Evolutionary conservation across 2,113 vertebrate species (phyloP).

Genomic region (Burhinus oedicnemus): DNA sequence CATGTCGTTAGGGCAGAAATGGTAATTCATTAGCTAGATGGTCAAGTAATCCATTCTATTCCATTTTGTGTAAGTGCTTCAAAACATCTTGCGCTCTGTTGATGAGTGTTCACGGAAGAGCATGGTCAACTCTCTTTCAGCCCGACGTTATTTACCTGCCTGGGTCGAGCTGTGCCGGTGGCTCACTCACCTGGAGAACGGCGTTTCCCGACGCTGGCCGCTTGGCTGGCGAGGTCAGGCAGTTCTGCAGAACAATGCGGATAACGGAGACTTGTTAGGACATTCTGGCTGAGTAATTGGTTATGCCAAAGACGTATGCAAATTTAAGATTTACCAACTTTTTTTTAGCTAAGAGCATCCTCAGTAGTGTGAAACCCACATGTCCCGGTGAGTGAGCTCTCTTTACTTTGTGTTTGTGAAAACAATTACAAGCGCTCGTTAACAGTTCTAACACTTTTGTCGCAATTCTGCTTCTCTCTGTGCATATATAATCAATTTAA

Average conservation of each 20-base stretch:
- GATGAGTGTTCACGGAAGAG: fast-evolving
- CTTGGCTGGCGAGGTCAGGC: not conserved
- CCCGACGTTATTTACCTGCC: fast-evolving
- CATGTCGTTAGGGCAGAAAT: not conserved
- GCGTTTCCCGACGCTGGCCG: fast-evolving
- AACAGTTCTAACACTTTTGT: not conserved
- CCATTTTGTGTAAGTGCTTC: not conserved
- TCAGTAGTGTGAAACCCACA: no score
- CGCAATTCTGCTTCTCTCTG: not conserved
- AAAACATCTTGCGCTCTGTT: fast-evolving
- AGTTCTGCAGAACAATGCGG: fast-evolving
- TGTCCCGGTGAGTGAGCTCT: no score
- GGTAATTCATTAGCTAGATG: not conserved
- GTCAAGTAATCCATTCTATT: not conserved
- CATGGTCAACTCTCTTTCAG: fast-evolving
- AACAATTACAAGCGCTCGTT: fast-evolving
- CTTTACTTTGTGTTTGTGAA: not conserved
- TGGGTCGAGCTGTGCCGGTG: not conserved
- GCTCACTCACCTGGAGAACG: not conserved
- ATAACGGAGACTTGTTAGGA: not conserved
- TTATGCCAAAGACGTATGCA: not conserved
- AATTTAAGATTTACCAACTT: no score
- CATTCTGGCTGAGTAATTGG: not conserved
- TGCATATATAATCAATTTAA: fast-evolving
- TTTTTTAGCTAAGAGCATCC: no score